phyloP scores from a whole-genome alignment of 2,888 invertebrate genomes.

The Campopleginae sp. region DNA sequence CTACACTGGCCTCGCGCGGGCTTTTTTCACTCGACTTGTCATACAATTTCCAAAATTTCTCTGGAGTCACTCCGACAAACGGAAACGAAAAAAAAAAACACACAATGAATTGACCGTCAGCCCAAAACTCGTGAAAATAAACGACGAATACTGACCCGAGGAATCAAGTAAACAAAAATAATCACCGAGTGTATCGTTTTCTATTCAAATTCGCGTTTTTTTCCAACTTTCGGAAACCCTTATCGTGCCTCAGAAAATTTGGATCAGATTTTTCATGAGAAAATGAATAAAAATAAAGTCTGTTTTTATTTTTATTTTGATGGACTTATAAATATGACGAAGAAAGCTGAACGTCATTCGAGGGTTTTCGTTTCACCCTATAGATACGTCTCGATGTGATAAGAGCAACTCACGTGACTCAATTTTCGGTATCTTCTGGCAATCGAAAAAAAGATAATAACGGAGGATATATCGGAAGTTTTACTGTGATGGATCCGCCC shows the following conservation, averaged over 20 bases:
- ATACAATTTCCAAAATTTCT: background rate
- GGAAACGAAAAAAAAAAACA: background rate
- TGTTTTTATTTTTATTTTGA: background rate
- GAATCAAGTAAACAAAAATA: background rate
- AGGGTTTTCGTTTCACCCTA: background rate
- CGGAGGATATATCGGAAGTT: constrained; percentile 6
- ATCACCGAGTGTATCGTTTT: background rate
- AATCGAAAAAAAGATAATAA: constrained; percentile 50
- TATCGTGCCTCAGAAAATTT: background rate
- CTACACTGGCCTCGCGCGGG: background rate
- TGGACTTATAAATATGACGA: background rate
- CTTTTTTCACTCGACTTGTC: background rate
- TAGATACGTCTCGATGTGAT: constrained; percentile 17
- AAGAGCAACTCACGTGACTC: constrained; percentile 47
- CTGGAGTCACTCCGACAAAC: background rate
- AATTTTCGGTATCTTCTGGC: constrained; percentile 45
- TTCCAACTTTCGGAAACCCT: background rate
- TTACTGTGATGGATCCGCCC: constrained; percentile 12
- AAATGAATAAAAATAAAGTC: background rate
- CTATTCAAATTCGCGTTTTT: background rate
- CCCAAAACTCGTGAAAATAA: constrained; percentile 40
- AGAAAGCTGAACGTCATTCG: background rate
- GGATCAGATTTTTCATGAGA: background rate
- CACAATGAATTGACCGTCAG: background rate
- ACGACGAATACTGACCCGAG: constrained; percentile 22